Percentiles rank a stretch among this genome's conserved stretches.
Conservation (phyloP, 2,888 invertebrate genomes). For the Synanthedon myopaeformis region DNA sequence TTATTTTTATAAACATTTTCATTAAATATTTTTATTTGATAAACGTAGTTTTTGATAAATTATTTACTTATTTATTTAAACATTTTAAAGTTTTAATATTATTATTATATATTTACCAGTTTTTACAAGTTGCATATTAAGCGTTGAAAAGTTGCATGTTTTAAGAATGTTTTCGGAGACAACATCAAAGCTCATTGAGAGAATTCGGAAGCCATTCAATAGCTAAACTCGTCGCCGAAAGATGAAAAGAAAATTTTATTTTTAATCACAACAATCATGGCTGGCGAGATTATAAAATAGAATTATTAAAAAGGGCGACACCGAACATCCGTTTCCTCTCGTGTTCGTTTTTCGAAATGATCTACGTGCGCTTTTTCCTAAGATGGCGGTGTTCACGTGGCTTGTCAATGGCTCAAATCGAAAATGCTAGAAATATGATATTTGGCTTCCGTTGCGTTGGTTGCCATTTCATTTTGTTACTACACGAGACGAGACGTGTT, state of each 20-base stretch:
- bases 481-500: background rate
- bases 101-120: background rate
- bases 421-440: slow-evolving; percentile 7
- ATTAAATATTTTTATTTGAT: no score
- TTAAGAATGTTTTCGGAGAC: slow-evolving; percentile 5
- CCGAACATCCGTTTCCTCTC: slow-evolving; percentile 61
- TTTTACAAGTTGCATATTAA: background rate
- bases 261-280: slow-evolving; percentile 46
- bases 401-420: slow-evolving; percentile 10
- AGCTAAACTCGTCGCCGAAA: slow-evolving; percentile 24
- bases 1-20: no score
- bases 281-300: slow-evolving; percentile 48
- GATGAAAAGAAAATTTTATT: slow-evolving; percentile 56
- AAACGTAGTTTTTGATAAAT: no score
- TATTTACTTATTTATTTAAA: no score
- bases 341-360: slow-evolving; percentile 27
- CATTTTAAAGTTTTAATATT: no score
- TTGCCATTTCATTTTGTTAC: background rate
- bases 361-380: slow-evolving; percentile 27
- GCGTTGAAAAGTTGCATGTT: background rate
- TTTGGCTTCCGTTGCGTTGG: slow-evolving; percentile 6
- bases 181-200: slow-evolving; percentile 38
- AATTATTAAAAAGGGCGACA: slow-evolving; percentile 58
- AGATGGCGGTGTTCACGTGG: slow-evolving; percentile 20
- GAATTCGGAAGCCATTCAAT: slow-evolving; percentile 37